These are phyloP conservation scores for Daubentonia madagascariensis DNA, from an alignment of 2,113 vertebrate genomes.

Conservation along the genomic window DNA sequence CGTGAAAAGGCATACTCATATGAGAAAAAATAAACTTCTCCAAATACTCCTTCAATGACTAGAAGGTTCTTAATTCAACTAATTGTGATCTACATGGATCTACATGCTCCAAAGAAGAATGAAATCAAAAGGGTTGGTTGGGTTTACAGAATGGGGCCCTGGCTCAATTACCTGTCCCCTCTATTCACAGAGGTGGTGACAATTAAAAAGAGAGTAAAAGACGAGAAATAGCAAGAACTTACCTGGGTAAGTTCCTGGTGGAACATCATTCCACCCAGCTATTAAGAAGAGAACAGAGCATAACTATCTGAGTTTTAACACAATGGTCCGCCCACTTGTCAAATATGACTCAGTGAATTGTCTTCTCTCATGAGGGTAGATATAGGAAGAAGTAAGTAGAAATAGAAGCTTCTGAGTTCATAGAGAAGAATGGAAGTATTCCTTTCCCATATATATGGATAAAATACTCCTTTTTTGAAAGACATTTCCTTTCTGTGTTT, in stretches of 20 bases:
- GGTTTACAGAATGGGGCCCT: neutral
- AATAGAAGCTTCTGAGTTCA: neutral
- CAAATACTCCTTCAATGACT: neutral
- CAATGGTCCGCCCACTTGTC: neutral
- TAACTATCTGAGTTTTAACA: neutral
- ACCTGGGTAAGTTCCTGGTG: too few relatives aligned
- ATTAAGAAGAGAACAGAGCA: neutral
- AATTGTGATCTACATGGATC: neutral
- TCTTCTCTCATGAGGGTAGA: neutral
- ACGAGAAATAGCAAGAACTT: neutral
- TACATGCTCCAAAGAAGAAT: neutral
- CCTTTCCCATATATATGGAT: neutral
- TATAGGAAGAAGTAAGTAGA: neutral
- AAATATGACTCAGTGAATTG: neutral
- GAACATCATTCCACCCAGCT: neutral
- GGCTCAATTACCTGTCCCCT: neutral
- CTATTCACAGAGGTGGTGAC: neutral
- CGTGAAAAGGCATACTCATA: neutral
- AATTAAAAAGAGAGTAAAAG: slow-evolving; percentile 8
- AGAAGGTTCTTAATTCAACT: neutral
- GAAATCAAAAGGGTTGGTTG: neutral
- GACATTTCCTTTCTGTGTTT: neutral
- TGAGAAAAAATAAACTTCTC: neutral
- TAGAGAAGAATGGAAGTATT: neutral
- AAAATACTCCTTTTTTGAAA: neutral